A percentile compares a stretch with the other conserved stretches of the same genome.
phyloP scores from a whole-genome alignment of 2,113 vertebrate species.

The Caracal caracal region DNA sequence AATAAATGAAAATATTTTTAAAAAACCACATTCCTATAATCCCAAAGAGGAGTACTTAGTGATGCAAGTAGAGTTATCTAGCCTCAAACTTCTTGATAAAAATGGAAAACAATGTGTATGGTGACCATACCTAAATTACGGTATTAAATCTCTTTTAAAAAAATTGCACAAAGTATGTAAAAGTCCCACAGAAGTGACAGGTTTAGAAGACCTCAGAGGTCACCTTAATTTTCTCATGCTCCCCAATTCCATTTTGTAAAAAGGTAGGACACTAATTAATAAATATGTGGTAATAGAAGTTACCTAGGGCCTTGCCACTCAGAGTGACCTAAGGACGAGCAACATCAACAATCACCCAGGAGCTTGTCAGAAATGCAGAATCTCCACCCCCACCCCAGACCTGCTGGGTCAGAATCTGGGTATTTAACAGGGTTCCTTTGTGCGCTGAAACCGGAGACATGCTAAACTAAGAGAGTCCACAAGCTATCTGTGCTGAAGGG shows the following conservation, averaged over 20 bases:
- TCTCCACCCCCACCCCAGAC: not conserved
- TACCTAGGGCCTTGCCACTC: not conserved
- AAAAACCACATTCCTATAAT: not conserved
- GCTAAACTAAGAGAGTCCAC: not conserved
- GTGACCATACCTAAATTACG: not conserved
- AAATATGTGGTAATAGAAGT: not conserved
- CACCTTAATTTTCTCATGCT: constrained; percentile 31
- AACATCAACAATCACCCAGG: not conserved
- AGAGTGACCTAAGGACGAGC: not conserved
- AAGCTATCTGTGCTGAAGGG: not conserved
- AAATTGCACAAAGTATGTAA: not conserved
- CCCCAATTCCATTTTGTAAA: not conserved
- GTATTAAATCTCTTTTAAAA: not conserved
- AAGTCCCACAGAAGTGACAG: constrained; percentile 10
- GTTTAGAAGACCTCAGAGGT: constrained; percentile 9
- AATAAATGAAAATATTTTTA: no score
- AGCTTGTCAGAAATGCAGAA: not conserved
- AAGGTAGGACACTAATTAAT: not conserved
- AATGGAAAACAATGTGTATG: not conserved
- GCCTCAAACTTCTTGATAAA: not conserved
- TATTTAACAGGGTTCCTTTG: not conserved
- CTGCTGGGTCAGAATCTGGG: not conserved
- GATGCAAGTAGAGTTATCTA: not conserved
- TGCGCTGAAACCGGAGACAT: not conserved
- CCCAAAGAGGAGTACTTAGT: not conserved